Percentiles rank a stretch among this genome's conserved stretches.
Conservation (phyloP, 2,888 invertebrate species). For the Phyllotreta striolata region DNA sequence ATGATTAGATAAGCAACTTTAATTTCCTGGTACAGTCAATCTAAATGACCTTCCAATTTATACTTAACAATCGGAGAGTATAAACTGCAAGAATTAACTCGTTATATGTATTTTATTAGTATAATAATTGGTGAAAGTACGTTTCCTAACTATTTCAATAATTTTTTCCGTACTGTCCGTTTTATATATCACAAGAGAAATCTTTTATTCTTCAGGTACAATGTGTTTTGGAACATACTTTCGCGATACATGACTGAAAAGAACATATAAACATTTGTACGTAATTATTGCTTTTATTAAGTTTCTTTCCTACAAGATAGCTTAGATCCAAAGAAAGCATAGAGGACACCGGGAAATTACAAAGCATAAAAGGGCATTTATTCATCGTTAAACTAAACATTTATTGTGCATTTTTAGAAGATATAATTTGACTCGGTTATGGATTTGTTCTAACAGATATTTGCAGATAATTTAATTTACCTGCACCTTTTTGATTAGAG, state of each 20-base stretch:
- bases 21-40: slow-evolving; percentile 41
- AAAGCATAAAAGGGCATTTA: slow-evolving; percentile 1
- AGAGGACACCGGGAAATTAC: slow-evolving; percentile 12
- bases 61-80: slow-evolving; percentile 38
- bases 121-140: slow-evolving; percentile 47
- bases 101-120: slow-evolving; percentile 51
- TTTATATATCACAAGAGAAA: slow-evolving; percentile 28
- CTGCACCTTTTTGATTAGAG: too few species aligned
- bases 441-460: slow-evolving; percentile 1
- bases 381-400: slow-evolving; percentile 8
- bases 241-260: slow-evolving; percentile 46
- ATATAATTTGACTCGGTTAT: not conserved
- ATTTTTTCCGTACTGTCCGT: slow-evolving; percentile 25
- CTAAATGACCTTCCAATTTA: slow-evolving; percentile 45
- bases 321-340: slow-evolving; percentile 18
- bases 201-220: slow-evolving; percentile 23
- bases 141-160: slow-evolving; percentile 44
- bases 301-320: slow-evolving; percentile 1
- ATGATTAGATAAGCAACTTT: slow-evolving; percentile 23
- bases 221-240: slow-evolving; percentile 44
- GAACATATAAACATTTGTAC: slow-evolving; percentile 30
- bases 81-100: slow-evolving; percentile 47
- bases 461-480: not conserved
- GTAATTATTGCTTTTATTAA: slow-evolving; percentile 36
- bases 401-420: not conserved